Conservation (phyloP, 2,888 invertebrate genomes). For the Tachina lurida region DNA sequence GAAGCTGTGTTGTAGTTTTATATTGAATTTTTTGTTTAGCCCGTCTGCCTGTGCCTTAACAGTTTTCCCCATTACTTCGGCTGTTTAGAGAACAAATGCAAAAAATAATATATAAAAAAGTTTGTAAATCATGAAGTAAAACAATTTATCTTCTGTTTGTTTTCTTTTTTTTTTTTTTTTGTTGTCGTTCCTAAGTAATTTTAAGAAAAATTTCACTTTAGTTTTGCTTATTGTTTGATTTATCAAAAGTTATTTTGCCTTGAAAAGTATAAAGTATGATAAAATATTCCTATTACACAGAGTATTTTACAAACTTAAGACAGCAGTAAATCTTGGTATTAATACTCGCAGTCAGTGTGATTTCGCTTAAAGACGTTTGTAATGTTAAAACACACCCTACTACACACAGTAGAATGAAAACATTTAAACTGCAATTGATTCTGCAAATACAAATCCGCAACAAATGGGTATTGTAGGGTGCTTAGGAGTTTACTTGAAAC, state of each 20-base stretch:
- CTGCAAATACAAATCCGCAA: no score
- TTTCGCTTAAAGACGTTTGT: conserved; percentile 15
- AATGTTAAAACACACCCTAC: conserved; percentile 33
- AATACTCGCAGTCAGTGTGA: conserved; percentile 23
- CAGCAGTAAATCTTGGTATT: conserved; percentile 51
- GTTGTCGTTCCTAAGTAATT: neutral
- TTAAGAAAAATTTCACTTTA: conserved; percentile 15
- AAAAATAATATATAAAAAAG: conserved; percentile 42
- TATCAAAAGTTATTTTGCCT: conserved; percentile 10
- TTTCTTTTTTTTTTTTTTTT: conserved; percentile 12
- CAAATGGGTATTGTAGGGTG: neutral
- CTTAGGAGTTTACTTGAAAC: neutral
- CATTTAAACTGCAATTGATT: neutral
- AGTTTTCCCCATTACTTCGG: conserved; percentile 62
- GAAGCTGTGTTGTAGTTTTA: no score
- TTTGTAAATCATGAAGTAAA: conserved; percentile 73
- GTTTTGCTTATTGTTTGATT: conserved; percentile 29
- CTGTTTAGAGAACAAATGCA: conserved; percentile 41
- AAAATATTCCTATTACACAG: conserved; percentile 20
- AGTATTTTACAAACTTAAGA: conserved; percentile 51
- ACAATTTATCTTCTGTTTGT: conserved; percentile 73
- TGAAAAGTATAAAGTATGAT: conserved; percentile 16
- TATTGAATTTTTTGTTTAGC: neutral
- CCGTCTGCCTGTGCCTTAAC: neutral
- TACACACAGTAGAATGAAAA: neutral